These are phyloP conservation scores for Pseudomyrmex sp. DNA, from an alignment of 1,140 invertebrate genomes.

Conservation along the genomic window DNA sequence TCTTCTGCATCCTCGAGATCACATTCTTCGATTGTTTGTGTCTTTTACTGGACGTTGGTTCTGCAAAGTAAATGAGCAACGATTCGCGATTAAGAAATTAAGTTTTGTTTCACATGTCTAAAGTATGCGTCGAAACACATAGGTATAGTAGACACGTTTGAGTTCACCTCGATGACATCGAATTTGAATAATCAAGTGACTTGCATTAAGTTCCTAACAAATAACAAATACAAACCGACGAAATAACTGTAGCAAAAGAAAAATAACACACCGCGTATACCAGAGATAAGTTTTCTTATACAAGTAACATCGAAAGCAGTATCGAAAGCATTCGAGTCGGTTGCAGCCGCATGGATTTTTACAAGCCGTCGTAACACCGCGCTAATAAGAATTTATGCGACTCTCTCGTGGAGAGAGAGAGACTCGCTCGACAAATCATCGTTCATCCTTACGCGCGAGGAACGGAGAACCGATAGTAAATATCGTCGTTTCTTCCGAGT, in stretches of 20 bases:
- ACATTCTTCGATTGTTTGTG: slow-evolving; percentile 84
- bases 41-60: slow-evolving; percentile 49
- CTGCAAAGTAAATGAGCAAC: slow-evolving; percentile 67
- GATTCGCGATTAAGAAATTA: too few species aligned
- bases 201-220: too few species aligned
- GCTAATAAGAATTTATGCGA: slow-evolving; percentile 78
- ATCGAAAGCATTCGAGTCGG: slow-evolving; percentile 16
- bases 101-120: too few species aligned
- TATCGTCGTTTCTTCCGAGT: slow-evolving; percentile 36
- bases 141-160: too few species aligned
- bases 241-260: slow-evolving; percentile 7
- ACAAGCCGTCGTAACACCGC: slow-evolving; percentile 62
- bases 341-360: slow-evolving; percentile 62
- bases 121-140: too few species aligned
- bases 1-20: slow-evolving; percentile 87
- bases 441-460: slow-evolving; percentile 68
- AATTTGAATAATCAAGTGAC: too few species aligned
- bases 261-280: background rate
- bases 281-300: background rate
- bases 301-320: background rate
- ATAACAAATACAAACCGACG: too few species aligned
- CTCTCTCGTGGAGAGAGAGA: slow-evolving; percentile 62
- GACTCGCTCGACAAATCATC: slow-evolving; percentile 70
- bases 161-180: too few species aligned
- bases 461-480: slow-evolving; percentile 48